Evolutionary conservation across 2,888 invertebrate genomes (phyloP), one percentile per base, ranked within the genome.

Genomic region (Hermaeophaga mercurialis): DNA sequence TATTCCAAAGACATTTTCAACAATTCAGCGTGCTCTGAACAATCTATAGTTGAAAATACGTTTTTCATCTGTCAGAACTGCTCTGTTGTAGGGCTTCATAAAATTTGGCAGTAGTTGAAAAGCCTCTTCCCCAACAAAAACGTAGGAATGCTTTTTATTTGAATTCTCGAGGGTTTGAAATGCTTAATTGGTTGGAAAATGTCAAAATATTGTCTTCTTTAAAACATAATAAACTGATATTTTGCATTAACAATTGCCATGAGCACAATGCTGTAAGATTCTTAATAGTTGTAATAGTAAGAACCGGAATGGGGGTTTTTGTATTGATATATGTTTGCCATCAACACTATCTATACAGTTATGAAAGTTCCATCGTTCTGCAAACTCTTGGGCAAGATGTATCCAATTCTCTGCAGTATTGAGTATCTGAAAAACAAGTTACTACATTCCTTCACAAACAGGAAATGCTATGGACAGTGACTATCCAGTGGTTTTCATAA

Each of bases 171-270:
- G 24, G 24, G 8, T 24, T 8, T 6, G 24, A 8, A 4, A 24
- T 24, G 24, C 8, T 24, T 6, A 24, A 8, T 8, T 24, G 24
- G 24, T 24, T 24, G n/a, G n/a, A n/a, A n/a, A n/a, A n/a, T n/a
- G n/a, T n/a, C n/a, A n/a, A n/a, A n/a, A n/a, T n/a, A n/a, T n/a
- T n/a, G n/a, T n/a, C n/a, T n/a, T n/a, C n/a, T n/a, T n/a, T n/a
- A n/a, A n/a, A n/a, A n/a, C n/a, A n/a, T n/a, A n/a, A n/a, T n/a
- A n/a, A n/a, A n/a, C n/a, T n/a, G n/a, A n/a, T n/a, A n/a, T n/a
- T n/a, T n/a, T n/a, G n/a, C 73, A 66, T 78, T 73, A 9, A 71
- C 74, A 45, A 74, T 47, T 18, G 70, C 75, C 47, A 74, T 62
- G 41, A 78, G 59, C 7, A 77, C 72, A 43, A 73, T 68, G 50